phyloP scores from a whole-genome alignment of 2,888 invertebrate species.

The Balanococcus diminutus region DNA sequence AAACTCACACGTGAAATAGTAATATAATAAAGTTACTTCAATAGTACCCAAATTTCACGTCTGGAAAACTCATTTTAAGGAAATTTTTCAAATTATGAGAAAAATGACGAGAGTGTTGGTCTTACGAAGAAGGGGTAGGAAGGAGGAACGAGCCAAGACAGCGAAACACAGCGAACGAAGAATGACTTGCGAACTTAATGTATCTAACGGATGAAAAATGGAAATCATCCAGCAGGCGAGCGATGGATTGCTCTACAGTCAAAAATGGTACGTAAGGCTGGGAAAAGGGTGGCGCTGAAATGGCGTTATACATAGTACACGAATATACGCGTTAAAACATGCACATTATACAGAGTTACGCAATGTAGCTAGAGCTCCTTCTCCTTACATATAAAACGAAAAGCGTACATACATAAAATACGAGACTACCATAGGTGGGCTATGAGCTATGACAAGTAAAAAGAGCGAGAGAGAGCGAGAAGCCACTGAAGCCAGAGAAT shows the following conservation, averaged over 20 bases:
- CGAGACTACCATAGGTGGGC: no score
- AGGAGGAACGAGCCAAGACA: background rate
- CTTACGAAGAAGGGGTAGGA: background rate
- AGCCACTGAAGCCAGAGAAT: slow-evolving; percentile 27
- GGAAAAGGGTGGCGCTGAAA: background rate
- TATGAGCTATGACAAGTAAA: background rate
- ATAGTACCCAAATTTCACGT: no score
- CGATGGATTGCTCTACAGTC: background rate
- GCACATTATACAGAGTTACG: slow-evolving; percentile 4
- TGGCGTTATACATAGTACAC: background rate
- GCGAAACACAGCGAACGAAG: background rate
- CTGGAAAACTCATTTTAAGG: no score
- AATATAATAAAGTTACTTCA: no score
- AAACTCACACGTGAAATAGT: no score
- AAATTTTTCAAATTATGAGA: background rate
- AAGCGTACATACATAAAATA: background rate
- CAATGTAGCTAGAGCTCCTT: background rate
- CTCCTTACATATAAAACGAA: background rate
- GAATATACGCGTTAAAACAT: background rate
- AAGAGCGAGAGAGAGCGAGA: background rate
- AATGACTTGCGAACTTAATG: background rate
- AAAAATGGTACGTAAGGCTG: background rate
- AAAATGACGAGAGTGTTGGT: background rate
- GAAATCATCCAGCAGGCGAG: background rate
- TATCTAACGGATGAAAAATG: background rate